Conservation (phyloP, 2,888 invertebrate genomes). For the Polymixis lichenea region DNA sequence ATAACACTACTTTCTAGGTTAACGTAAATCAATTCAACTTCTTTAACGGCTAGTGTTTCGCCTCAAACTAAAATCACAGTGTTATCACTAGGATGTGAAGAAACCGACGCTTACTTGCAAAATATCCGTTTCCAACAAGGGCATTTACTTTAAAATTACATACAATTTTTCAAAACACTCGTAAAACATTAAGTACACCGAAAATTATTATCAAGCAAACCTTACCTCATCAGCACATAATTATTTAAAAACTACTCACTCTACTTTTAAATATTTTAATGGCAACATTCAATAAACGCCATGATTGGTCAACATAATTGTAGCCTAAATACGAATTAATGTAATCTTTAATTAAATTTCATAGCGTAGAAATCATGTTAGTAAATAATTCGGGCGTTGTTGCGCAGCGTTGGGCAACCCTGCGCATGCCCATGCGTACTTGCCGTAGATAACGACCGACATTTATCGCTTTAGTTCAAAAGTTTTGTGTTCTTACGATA, state of each 20-base stretch:
- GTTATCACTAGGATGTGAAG: constrained; percentile 54
- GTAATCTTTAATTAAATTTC: constrained; percentile 45
- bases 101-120: constrained; percentile 59
- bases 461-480: constrained; percentile 39
- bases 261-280: constrained; percentile 11
- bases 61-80: constrained; percentile 11
- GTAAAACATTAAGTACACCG: constrained; percentile 8
- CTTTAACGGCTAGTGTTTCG: neutral
- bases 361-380: constrained; percentile 27
- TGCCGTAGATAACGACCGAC: constrained; percentile 23
- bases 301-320: constrained; percentile 40
- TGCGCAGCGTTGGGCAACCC: constrained; percentile 66
- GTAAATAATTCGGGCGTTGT: constrained; percentile 27
- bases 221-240: constrained; percentile 5
- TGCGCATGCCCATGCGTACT: constrained; percentile 67
- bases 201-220: constrained; percentile 38
- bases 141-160: constrained; percentile 52
- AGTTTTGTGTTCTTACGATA: constrained; percentile 39
- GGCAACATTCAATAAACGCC: neutral
- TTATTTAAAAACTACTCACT: neutral
- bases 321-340: constrained; percentile 23
- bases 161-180: constrained; percentile 54
- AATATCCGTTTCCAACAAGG: constrained; percentile 62
- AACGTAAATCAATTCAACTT: neutral
- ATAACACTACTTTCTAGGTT: neutral